Evolutionary conservation across 2,888 invertebrate genomes (phyloP).

Genomic region (Ormyrus rosae): DNA sequence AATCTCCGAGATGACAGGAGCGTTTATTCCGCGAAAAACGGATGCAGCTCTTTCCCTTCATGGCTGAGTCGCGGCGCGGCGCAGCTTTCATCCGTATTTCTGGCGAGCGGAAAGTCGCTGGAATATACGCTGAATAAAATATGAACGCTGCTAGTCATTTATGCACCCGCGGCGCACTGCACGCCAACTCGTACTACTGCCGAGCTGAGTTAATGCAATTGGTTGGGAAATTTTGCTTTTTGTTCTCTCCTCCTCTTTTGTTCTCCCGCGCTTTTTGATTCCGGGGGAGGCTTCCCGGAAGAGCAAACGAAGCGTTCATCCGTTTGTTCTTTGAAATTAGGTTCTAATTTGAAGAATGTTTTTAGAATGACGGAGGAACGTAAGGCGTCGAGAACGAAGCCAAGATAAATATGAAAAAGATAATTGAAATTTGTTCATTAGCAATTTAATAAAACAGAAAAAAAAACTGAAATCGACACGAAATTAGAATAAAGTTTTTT

Average conservation of each 20-base stretch:
- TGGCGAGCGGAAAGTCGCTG: neutral
- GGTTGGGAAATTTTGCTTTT: slow-evolving; percentile 13
- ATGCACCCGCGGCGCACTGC: slow-evolving; percentile 2
- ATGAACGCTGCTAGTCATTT: neutral
- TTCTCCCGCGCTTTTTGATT: neutral
- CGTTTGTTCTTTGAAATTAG: neutral
- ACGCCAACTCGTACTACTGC: slow-evolving; percentile 50
- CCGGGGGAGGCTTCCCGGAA: too few relatives aligned
- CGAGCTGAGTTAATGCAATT: slow-evolving; percentile 39
- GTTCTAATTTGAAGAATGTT: too few relatives aligned
- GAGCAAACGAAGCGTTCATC: neutral
- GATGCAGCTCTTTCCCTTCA: neutral
- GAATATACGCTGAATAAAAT: too few relatives aligned
- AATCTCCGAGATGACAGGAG: neutral
- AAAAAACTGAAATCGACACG: too few relatives aligned
- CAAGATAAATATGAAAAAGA: too few relatives aligned
- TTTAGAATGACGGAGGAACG: too few relatives aligned
- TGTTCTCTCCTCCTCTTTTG: neutral
- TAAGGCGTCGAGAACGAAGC: too few relatives aligned
- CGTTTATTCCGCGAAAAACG: neutral
- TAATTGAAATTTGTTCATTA: too few relatives aligned
- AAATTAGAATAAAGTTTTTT: too few relatives aligned
- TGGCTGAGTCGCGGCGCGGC: neutral
- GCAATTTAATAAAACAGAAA: too few relatives aligned
- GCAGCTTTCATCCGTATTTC: slow-evolving; percentile 20